Percentiles rank a stretch among this genome's conserved stretches.
These are phyloP conservation scores for Spizaetus ornatus DNA, from an alignment of 2,113 vertebrate genomes.

Conservation along the genomic window DNA sequence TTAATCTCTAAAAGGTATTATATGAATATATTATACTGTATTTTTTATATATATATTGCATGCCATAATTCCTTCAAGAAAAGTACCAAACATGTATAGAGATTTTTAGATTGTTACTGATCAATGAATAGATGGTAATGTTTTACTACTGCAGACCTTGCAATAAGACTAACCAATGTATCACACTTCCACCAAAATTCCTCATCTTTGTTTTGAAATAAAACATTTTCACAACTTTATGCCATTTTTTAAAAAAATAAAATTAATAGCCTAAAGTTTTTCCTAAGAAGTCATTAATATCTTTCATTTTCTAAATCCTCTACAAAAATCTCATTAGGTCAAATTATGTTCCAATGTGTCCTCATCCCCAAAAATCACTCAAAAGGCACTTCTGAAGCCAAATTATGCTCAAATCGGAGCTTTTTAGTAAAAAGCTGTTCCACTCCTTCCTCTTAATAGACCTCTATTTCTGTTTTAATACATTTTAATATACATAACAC, in stretches of 20 bases:
- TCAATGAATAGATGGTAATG: background rate
- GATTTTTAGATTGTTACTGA: background rate
- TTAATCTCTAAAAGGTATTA: background rate
- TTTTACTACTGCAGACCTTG: background rate
- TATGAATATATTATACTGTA: too few relatives aligned
- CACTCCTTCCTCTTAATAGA: background rate
- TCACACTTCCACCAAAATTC: background rate
- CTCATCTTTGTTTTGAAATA: background rate
- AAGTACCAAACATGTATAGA: background rate
- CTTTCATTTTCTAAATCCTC: background rate
- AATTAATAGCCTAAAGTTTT: background rate
- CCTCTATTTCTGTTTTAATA: background rate
- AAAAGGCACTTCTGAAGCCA: background rate
- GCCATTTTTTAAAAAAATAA: background rate
- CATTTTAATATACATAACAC: background rate
- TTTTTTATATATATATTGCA: background rate
- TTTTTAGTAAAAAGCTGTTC: background rate
- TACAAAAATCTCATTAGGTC: background rate
- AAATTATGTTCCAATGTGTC: background rate
- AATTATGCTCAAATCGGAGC: background rate
- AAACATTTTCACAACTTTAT: background rate
- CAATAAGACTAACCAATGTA: background rate
- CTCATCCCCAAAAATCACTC: background rate
- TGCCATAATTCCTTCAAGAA: background rate
- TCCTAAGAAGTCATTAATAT: background rate